Evolutionary conservation across 2,888 invertebrate species (phyloP).

Genomic region (Phaonia tiefii): DNA sequence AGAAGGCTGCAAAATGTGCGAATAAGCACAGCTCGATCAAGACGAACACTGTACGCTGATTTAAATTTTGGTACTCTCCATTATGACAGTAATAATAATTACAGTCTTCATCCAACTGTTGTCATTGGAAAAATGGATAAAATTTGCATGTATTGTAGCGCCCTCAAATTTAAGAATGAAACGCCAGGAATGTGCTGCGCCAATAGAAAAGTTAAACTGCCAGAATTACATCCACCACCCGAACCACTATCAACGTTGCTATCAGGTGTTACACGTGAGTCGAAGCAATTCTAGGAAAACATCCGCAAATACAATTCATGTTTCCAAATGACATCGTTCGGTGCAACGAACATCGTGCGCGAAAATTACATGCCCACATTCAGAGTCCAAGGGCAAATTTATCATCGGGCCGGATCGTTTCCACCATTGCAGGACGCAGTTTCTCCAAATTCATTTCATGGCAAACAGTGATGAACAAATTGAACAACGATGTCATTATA

Average conservation of each 20-base stretch:
- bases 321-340: slow-evolving; percentile 43
- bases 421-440: not conserved
- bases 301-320: slow-evolving; percentile 4
- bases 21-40: slow-evolving; percentile 41
- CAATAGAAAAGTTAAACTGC: not conserved
- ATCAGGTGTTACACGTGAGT: slow-evolving; percentile 34
- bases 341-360: slow-evolving; percentile 32
- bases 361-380: not conserved
- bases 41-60: slow-evolving; percentile 36
- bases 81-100: not conserved
- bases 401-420: not conserved
- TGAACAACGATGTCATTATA: not conserved
- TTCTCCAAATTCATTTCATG: slow-evolving; percentile 22
- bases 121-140: slow-evolving; percentile 35
- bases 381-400: slow-evolving; percentile 13
- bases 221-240: slow-evolving; percentile 26
- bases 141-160: slow-evolving; percentile 51
- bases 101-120: slow-evolving; percentile 35
- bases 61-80: not conserved
- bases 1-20: slow-evolving; percentile 32
- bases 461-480: not conserved
- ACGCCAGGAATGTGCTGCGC: slow-evolving; percentile 18
- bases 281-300: slow-evolving; percentile 40
- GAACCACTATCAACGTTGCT: slow-evolving; percentile 39
- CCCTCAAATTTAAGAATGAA: slow-evolving; percentile 49